These are phyloP conservation scores for Seira musarum DNA, from an alignment of 2,888 invertebrate genomes.

Conservation along the genomic window DNA sequence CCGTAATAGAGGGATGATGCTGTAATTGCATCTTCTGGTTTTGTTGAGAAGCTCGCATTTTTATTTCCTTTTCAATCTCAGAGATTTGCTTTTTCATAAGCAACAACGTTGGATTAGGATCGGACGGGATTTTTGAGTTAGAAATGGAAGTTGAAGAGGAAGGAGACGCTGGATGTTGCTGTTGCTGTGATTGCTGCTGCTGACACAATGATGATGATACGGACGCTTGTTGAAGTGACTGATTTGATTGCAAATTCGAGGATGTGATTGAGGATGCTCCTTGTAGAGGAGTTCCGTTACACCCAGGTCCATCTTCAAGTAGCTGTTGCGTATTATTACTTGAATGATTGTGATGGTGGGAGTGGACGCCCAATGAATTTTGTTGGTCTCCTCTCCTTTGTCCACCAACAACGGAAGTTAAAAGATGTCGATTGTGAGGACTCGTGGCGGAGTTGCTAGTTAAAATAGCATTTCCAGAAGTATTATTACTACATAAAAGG, in stretches of 20 bases:
- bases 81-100: constrained; percentile 79
- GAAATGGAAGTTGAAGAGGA: constrained; percentile 41
- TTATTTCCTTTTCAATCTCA: constrained; percentile 82
- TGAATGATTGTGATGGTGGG: constrained; percentile 25
- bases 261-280: constrained; percentile 24
- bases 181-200: constrained; percentile 1
- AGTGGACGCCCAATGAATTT: neutral
- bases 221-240: neutral
- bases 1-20: constrained; percentile 21
- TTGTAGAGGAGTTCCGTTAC: constrained; percentile 38
- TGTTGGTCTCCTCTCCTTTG: constrained; percentile 18
- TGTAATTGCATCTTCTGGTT: constrained; percentile 57
- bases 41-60: constrained; percentile 71
- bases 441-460: neutral
- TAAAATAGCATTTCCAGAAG: neutral
- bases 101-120: constrained; percentile 85
- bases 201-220: neutral
- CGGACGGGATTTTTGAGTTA: constrained; percentile 71
- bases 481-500: constrained; percentile 1
- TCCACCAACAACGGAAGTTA: neutral
- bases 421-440: neutral
- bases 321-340: constrained; percentile 22
- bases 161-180: constrained; percentile 42
- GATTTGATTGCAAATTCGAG: neutral
- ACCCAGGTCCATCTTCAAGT: constrained; percentile 51